Base-by-base conservation (phyloP, 2,888 invertebrate genomes). In the Tetragonula carbonaria region DNA sequence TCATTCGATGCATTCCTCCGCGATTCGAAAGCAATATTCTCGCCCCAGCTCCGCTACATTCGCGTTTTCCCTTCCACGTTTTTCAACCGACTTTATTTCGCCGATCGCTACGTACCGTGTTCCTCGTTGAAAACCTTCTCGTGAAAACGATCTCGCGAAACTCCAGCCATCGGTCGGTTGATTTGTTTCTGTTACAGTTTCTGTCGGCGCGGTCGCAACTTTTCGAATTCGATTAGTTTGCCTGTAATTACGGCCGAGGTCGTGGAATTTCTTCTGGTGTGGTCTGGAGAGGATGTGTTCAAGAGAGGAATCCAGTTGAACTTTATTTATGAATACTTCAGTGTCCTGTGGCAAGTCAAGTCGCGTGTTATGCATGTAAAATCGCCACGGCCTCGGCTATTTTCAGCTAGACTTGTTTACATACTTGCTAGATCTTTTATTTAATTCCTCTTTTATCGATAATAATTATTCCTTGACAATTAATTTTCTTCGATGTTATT, bases 1-100 rank as follows among this genome's bases (percentile, higher is more conserved):
- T 59, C 77, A 62, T 81, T 86, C 82, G 75, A 83, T 59, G 84
- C 78, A 85, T 86, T 89, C 86, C 83, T 51, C n/a, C 18, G 67
- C 14, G 57, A 63, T 80, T 81, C 74, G 65, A 62, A 50, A 68
- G 57, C 65, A 53, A 78, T 82, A 78, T 66, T 21, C 38, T 28
- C 14, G 23, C 50, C 65, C 62, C 33, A 28, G 14, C 65, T 62
- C 45, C 21, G 63, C 38, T n/a, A 33, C 4, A 23, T 33, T 38
- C 65, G 11, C 21, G 55, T 55, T 21, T 59, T 28, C 38, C 3
- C 53, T 68, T 81, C 57, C 51, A 62, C 16, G 28, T n/a, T 63
- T 28, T 33, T 23, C 57, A 38, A 18, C 66, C 2, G 18, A 6
- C 57, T n/a, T 59, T 59, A 59, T 59, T 59, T 59, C 57, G 23